Percentiles rank a stretch among this genome's conserved stretches.
phyloP scores from a whole-genome alignment of 2,113 vertebrate species.

The Etheostoma cragini region DNA sequence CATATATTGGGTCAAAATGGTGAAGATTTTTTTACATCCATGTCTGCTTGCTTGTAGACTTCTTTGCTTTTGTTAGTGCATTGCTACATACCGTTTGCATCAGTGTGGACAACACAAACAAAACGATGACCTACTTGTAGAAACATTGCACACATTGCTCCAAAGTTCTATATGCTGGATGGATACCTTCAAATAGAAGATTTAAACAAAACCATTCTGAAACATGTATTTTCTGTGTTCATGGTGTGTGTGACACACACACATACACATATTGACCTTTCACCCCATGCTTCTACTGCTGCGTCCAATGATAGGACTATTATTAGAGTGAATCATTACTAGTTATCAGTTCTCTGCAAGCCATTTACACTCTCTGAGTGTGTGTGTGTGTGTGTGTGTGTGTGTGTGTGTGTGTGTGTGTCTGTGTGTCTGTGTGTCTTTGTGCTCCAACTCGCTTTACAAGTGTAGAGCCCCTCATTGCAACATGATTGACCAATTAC shows the following conservation, averaged over 20 bases:
- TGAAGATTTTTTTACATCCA: too few species aligned
- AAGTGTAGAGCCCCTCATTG: constrained; percentile 70
- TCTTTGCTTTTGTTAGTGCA: too few species aligned
- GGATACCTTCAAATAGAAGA: background rate
- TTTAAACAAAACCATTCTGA: background rate
- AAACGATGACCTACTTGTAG: background rate
- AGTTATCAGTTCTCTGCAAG: constrained; percentile 51
- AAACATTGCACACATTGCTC: background rate
- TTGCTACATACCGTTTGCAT: too few species aligned
- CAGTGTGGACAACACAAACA: background rate
- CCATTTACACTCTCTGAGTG: constrained; percentile 26
- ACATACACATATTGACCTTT: constrained; percentile 37
- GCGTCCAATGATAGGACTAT: constrained; percentile 54
- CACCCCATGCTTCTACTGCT: constrained; percentile 38
- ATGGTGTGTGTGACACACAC: background rate
- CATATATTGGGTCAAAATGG: too few species aligned
- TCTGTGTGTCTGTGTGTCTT: background rate
- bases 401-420: constrained; percentile 5
- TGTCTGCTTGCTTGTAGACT: too few species aligned
- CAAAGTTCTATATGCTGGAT: too few species aligned
- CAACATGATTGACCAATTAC: constrained; percentile 65
- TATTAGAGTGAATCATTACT: constrained; percentile 62
- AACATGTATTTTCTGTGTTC: background rate
- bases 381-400: constrained; percentile 15
- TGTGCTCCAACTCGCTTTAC: constrained; percentile 19